Evolutionary conservation across 2,888 invertebrate species (phyloP).

Genomic region (Lithophane semibrunnea): DNA sequence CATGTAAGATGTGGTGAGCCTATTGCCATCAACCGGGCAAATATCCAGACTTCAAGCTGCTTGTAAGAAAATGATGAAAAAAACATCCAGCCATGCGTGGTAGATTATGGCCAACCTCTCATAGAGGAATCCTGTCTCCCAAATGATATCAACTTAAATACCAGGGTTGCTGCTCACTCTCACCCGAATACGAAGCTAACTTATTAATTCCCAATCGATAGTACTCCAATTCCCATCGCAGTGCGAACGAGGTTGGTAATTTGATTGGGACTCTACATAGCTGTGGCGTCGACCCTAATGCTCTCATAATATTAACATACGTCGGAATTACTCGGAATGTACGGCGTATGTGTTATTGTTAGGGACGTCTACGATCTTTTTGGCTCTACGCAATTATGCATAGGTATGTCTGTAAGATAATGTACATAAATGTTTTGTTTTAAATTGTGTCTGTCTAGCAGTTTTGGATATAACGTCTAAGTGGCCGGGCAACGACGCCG

Average conservation of each 20-base stretch:
- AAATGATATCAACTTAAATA: not conserved
- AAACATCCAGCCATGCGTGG: not conserved
- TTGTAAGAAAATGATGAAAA: no score
- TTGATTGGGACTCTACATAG: constrained; percentile 53
- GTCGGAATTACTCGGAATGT: constrained; percentile 17
- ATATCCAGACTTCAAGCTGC: no score
- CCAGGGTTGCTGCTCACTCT: not conserved
- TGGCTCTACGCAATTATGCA: not conserved
- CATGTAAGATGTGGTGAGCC: no score
- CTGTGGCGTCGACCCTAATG: constrained; percentile 42
- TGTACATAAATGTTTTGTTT: not conserved
- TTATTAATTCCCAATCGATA: constrained; percentile 44
- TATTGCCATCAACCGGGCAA: no score
- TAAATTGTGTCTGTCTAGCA: not conserved
- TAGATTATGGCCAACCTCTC: not conserved
- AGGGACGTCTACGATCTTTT: not conserved
- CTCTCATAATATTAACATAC: constrained; percentile 62
- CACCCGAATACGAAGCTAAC: constrained; percentile 2
- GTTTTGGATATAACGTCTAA: not conserved
- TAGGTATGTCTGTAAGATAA: not conserved
- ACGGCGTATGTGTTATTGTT: constrained; percentile 14
- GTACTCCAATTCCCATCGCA: constrained; percentile 34
- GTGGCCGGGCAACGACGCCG: no score
- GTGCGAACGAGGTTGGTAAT: constrained; percentile 40
- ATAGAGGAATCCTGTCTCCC: no score